Evolutionary conservation across 1,140 invertebrate species (phyloP).

Genomic region (Thalassaphorura encarpata): DNA sequence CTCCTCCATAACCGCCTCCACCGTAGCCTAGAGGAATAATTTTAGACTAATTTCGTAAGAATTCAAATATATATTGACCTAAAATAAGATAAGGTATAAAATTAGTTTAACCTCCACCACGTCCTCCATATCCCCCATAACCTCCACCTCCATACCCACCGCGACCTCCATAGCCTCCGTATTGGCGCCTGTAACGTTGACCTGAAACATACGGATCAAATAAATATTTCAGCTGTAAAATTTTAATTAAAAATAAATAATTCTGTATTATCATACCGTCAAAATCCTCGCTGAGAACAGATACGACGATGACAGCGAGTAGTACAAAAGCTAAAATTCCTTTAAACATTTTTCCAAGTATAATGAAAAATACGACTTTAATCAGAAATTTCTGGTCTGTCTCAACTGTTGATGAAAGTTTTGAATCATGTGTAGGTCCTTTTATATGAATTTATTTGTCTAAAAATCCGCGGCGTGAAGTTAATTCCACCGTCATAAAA

Average conservation of each 20-base stretch:
- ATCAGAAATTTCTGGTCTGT: background rate
- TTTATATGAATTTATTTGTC: background rate
- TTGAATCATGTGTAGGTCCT: background rate
- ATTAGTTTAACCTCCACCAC: background rate
- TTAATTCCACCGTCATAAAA: no score
- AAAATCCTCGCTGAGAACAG: background rate
- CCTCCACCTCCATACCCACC: background rate
- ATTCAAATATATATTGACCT: no score
- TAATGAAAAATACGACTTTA: background rate
- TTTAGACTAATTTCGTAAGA: no score
- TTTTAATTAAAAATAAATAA: background rate
- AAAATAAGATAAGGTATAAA: no score
- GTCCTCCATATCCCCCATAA: background rate
- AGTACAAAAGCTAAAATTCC: background rate
- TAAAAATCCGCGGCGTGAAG: background rate
- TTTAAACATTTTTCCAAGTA: background rate
- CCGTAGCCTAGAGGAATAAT: no score
- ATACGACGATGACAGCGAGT: background rate
- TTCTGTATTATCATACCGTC: background rate
- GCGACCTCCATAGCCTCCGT: background rate
- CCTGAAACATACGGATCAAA: background rate
- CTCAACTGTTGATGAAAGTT: background rate
- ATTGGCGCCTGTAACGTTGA: background rate
- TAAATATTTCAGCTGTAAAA: background rate
- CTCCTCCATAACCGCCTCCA: background rate